Evolutionary conservation across 2,888 invertebrate genomes (phyloP).

Genomic region (Anthophora plumipes): DNA sequence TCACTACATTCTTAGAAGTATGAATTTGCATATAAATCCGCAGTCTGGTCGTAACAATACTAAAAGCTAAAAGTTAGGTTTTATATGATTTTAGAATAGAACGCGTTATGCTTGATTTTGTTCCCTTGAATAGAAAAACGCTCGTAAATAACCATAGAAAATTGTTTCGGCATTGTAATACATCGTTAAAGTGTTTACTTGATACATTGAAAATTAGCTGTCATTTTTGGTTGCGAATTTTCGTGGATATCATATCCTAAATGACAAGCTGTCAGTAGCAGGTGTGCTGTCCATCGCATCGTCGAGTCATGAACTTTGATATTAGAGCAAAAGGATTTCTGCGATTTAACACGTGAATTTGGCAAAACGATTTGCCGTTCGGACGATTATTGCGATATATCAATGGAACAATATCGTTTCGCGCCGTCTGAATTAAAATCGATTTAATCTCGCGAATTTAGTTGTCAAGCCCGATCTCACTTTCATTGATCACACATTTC

Average conservation of each 20-base stretch:
- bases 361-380: neutral
- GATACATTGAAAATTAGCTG: neutral
- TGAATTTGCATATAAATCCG: too few species aligned
- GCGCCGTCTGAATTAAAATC: too few species aligned
- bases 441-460: too few species aligned
- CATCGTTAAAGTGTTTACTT: neutral
- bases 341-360: neutral
- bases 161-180: neutral
- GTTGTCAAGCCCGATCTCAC: too few species aligned
- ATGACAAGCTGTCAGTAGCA: conserved; percentile 6
- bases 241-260: neutral
- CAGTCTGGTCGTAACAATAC: too few species aligned
- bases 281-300: neutral
- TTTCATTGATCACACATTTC: too few species aligned
- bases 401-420: too few species aligned
- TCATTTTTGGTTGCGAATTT: neutral
- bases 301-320: neutral
- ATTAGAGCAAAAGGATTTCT: conserved; percentile 1
- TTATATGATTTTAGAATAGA: too few species aligned
- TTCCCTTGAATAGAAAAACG: too few species aligned
- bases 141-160: neutral
- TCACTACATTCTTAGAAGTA: too few species aligned
- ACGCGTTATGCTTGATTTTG: too few species aligned
- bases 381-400: neutral
- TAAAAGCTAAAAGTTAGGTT: too few species aligned